phyloP scores from a whole-genome alignment of 1,140 invertebrate species.

The Thaumatotibia leucotreta region DNA sequence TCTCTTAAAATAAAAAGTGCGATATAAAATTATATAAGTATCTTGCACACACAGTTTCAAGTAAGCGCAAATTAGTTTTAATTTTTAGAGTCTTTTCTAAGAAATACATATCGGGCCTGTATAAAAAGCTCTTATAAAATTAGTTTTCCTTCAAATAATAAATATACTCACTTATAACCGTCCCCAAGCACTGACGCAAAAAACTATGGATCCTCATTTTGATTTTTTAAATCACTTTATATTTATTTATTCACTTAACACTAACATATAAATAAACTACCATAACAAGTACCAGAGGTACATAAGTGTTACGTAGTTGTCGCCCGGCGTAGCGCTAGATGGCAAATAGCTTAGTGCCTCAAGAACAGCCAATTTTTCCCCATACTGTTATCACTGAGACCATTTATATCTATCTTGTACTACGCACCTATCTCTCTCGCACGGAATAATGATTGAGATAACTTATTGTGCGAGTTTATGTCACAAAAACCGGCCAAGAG shows the following conservation, averaged over 20 bases:
- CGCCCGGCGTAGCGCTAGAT: background rate
- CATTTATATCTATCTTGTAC: background rate
- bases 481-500: too few relatives aligned
- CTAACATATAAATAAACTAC: background rate
- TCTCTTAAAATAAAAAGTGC: too few relatives aligned
- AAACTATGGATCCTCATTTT: background rate
- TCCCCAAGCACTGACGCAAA: conserved; percentile 2
- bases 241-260: background rate
- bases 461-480: too few relatives aligned
- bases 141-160: too few relatives aligned
- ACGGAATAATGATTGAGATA: too few relatives aligned
- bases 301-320: background rate
- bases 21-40: too few relatives aligned
- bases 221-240: background rate
- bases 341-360: background rate
- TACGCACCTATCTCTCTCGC: background rate
- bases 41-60: too few relatives aligned
- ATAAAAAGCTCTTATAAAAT: too few relatives aligned
- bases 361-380: background rate
- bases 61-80: too few relatives aligned
- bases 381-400: background rate
- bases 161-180: background rate
- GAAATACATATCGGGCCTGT: too few relatives aligned
- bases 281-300: background rate
- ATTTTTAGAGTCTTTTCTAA: too few relatives aligned